Evolutionary conservation across 2,888 invertebrate genomes (phyloP), one percentile per base, ranked within the genome.

Genomic region (Acrobasis consociella): DNA sequence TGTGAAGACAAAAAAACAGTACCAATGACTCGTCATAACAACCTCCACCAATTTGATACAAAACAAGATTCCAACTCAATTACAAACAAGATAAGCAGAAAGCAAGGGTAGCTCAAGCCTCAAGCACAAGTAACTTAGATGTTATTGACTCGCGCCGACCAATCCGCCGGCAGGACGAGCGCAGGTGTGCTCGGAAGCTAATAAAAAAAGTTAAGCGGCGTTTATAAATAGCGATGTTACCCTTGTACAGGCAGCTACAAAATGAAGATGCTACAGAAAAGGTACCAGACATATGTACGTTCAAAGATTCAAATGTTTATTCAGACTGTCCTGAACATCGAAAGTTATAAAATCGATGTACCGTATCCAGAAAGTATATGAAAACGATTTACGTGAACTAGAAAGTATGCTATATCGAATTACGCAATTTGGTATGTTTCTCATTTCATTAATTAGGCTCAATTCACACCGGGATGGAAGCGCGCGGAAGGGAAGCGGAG

Each of bases 181-280:
- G 81, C 88, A 89, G 90, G 88, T 89, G 91, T 82, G 78, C 75
- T 77, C 70, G 67, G 67, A 69, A 73, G 65, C 61, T 65, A 66
- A 68, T 63, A 68, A 68, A 64, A 59, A 49, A 80, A 77, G 70
- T 69, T 75, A 78, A 81, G 77, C 79, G 78, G 73, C 82, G 82
- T 86, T 88, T 89, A 87, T 86, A 89, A 91, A 90, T 89, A 89
- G 89, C 85, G 78, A 83, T 83, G 85, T 85, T 87, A 83, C 85
- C 84, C 85, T 87, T 89, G 87, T 78, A 80, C 76, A 73, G 76
- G 72, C 72, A 67, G 70, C 64, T 71, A n/a, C 13, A 46, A 31
- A 46, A 46, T 46, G 46, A 13, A 46, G 46, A n/a, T n/a, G n/a
- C 46, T 46, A 46, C 46, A 46, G 46, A 46, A 13, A 13, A 5